A percentile compares a stretch with the other conserved stretches of the same genome.
phyloP scores from a whole-genome alignment of 2,113 vertebrate genomes.

The Epinephelus cyanopodus region DNA sequence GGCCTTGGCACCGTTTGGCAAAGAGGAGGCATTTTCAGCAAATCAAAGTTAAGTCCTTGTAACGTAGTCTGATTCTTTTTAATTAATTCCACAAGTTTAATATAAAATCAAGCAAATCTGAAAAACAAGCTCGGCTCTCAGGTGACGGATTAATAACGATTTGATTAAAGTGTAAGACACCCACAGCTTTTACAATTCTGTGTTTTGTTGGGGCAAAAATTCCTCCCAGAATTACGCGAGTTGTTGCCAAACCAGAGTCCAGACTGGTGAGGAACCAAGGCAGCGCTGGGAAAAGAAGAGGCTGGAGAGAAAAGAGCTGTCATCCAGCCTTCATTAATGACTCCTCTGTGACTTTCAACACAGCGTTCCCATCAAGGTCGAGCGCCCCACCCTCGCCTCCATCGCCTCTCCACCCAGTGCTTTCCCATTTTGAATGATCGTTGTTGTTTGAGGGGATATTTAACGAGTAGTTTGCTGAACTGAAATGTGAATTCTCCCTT shows the following conservation, averaged over 20 bases:
- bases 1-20: slow-evolving; percentile 21
- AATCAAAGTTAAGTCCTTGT: slow-evolving; percentile 56
- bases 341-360: slow-evolving; percentile 50
- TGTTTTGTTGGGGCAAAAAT: slow-evolving; percentile 45
- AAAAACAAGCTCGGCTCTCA: slow-evolving; percentile 53
- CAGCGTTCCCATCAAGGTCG: slow-evolving; percentile 45
- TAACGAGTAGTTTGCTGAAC: not conserved
- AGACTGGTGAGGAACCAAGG: slow-evolving; percentile 7
- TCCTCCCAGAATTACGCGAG: slow-evolving; percentile 43
- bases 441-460: not conserved
- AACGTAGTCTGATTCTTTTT: slow-evolving; percentile 47
- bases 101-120: slow-evolving; percentile 47
- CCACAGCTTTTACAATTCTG: slow-evolving; percentile 50
- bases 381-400: slow-evolving; percentile 2
- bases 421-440: slow-evolving; percentile 3
- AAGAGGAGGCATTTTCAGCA: slow-evolving; percentile 29
- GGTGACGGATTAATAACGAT: slow-evolving; percentile 64
- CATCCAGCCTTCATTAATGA: slow-evolving; percentile 51
- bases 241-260: slow-evolving; percentile 36
- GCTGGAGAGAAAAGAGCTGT: slow-evolving; percentile 52
- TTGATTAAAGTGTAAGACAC: slow-evolving; percentile 61
- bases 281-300: slow-evolving; percentile 42
- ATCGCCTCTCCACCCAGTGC: not conserved
- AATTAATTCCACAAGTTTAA: slow-evolving; percentile 60
- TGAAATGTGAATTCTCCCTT: not conserved